Evolutionary conservation across 2,888 invertebrate genomes (phyloP).

Genomic region (Orthonevra nobilis): DNA sequence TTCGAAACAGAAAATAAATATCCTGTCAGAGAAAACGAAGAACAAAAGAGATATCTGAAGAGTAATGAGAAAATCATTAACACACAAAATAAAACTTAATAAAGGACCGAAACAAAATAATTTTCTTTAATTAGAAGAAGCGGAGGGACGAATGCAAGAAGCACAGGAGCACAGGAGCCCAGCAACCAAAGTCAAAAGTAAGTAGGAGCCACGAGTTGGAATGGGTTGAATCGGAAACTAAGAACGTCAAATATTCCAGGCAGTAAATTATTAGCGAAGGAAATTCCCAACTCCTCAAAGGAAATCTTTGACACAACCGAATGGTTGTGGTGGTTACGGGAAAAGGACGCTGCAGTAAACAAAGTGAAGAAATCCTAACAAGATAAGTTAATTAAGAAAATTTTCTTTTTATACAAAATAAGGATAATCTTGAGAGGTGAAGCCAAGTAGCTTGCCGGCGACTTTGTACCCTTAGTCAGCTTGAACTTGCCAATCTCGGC

Average conservation of each 20-base stretch:
- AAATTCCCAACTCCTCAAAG: conserved; percentile 39
- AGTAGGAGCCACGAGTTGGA: neutral
- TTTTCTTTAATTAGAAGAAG: conserved; percentile 64
- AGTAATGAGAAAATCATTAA: conserved; percentile 68
- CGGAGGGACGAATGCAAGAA: neutral
- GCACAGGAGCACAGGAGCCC: neutral
- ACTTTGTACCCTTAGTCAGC: conserved; percentile 3
- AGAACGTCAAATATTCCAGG: conserved; percentile 17
- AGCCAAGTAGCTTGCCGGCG: conserved; percentile 22
- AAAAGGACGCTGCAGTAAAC: neutral
- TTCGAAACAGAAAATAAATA: conserved; percentile 1
- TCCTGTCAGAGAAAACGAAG: neutral
- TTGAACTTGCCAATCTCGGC: conserved; percentile 58
- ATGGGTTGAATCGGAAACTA: conserved; percentile 13
- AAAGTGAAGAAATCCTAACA: conserved; percentile 52
- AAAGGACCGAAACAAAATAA: conserved; percentile 53
- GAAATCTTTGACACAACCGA: conserved; percentile 35
- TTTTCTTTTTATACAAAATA: conserved; percentile 61
- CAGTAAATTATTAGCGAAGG: conserved; percentile 60
- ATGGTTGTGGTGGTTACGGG: conserved; percentile 6
- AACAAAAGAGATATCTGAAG: conserved; percentile 47
- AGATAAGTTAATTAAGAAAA: conserved; percentile 69
- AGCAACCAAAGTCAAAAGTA: no score
- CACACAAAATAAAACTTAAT: conserved; percentile 15
- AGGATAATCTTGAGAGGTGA: conserved; percentile 52